These are phyloP conservation scores for Lophius piscatorius DNA, from an alignment of 2,113 vertebrate species.

Conservation along the genomic window DNA sequence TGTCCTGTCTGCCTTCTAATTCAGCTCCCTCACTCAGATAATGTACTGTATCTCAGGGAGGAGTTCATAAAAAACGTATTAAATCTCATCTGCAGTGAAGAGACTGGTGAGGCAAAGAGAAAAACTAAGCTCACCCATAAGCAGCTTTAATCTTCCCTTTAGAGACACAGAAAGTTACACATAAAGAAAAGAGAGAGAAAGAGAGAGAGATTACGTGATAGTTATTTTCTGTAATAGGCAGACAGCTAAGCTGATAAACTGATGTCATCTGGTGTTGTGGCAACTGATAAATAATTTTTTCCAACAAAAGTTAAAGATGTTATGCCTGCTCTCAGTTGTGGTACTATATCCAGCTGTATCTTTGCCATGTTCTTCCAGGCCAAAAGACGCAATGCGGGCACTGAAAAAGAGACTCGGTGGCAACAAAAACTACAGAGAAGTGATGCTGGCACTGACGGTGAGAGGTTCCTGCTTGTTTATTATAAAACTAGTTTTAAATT, in stretches of 20 bases:
- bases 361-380: constrained; percentile 79
- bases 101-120: constrained; percentile 24
- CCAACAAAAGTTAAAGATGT: constrained; percentile 28
- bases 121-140: constrained; percentile 36
- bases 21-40: neutral
- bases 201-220: constrained; percentile 50
- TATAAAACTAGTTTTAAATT: neutral
- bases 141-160: constrained; percentile 54
- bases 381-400: constrained; percentile 95
- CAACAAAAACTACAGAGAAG: constrained; percentile 96
- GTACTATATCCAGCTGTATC: constrained; percentile 17
- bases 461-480: constrained; percentile 58
- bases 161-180: constrained; percentile 26
- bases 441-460: constrained; percentile 96
- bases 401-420: constrained; percentile 94
- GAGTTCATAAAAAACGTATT: constrained; percentile 24
- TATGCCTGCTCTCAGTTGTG: constrained; percentile 14
- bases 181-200: constrained; percentile 27
- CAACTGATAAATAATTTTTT: constrained; percentile 27
- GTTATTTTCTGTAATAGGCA: constrained; percentile 36
- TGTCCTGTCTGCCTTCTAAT: neutral
- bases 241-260: constrained; percentile 33
- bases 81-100: constrained; percentile 25
- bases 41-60: constrained; percentile 21
- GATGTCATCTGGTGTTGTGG: constrained; percentile 47